Conservation (phyloP, 2,797 vertebrate genomes). For the Chiroxiphia lanceolata region DNA sequence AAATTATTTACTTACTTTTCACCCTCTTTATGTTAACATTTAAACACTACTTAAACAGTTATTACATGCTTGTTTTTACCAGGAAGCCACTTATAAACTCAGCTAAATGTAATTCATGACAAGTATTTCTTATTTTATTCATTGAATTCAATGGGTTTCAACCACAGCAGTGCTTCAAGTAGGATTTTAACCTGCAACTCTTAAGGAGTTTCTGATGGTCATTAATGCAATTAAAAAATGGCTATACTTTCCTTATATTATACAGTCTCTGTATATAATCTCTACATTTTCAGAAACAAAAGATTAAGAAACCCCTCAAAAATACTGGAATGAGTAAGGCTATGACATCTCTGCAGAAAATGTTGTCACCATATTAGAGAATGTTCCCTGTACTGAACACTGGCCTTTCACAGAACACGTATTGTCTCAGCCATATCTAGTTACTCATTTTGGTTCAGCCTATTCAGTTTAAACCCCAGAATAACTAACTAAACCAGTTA, state of each 20-base stretch:
- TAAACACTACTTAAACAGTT: not conserved
- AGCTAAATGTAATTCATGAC: not conserved
- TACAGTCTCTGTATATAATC: not conserved
- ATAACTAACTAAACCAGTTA: not conserved
- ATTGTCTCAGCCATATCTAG: not conserved
- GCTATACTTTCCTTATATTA: not conserved
- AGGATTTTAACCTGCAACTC: not conserved
- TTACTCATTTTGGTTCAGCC: not conserved
- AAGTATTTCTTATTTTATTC: not conserved
- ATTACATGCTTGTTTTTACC: not conserved
- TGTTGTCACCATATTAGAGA: not conserved
- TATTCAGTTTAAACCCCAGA: not conserved
- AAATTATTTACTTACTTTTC: not conserved
- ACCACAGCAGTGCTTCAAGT: not conserved
- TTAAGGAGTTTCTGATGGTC: not conserved
- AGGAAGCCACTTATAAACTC: not conserved
- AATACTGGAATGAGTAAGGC: not conserved
- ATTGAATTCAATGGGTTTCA: not conserved
- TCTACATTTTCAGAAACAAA: not conserved
- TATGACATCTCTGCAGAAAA: not conserved
- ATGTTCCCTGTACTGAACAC: not conserved
- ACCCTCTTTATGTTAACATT: not conserved
- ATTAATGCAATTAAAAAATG: not conserved
- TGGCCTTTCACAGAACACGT: not conserved
- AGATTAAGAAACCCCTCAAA: not conserved